Conservation (phyloP, 2,113 vertebrate genomes). For the Oryzias melastigma region DNA sequence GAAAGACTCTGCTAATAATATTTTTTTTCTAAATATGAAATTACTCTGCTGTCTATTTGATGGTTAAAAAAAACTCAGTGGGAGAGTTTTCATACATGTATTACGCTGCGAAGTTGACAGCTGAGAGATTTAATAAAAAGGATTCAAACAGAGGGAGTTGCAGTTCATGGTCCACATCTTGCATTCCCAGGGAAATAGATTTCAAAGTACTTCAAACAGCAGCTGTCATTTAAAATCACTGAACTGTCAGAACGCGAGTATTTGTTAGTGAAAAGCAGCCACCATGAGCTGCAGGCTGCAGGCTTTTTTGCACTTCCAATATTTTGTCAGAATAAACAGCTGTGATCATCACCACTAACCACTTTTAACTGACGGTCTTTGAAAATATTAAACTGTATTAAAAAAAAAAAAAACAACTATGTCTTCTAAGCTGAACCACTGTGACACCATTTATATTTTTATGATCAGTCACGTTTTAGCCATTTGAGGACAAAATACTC, state of each 20-base stretch:
- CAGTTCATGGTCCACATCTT: background rate
- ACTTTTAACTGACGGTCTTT: background rate
- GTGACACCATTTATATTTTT: background rate
- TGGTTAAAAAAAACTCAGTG: background rate
- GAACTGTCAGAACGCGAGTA: background rate
- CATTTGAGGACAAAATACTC: too few species aligned
- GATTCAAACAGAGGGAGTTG: background rate
- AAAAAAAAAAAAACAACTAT: background rate
- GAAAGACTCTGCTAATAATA: background rate
- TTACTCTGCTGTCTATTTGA: background rate
- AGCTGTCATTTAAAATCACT: slow-evolving; percentile 8
- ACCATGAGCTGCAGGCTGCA: background rate
- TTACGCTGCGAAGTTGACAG: background rate
- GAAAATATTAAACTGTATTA: background rate
- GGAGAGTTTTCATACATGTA: background rate
- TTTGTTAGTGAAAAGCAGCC: background rate
- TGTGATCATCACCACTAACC: slow-evolving; percentile 2
- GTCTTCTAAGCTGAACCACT: slow-evolving; percentile 1
- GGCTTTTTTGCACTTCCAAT: background rate
- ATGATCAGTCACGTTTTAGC: background rate
- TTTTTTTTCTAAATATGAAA: background rate
- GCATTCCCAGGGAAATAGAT: slow-evolving; percentile 4
- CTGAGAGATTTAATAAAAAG: slow-evolving; percentile 1
- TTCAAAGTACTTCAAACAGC: slow-evolving; percentile 1
- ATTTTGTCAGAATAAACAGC: slow-evolving; percentile 11